phyloP scores from a whole-genome alignment of 2,113 vertebrate genomes.

The Aegotheles bennettii region DNA sequence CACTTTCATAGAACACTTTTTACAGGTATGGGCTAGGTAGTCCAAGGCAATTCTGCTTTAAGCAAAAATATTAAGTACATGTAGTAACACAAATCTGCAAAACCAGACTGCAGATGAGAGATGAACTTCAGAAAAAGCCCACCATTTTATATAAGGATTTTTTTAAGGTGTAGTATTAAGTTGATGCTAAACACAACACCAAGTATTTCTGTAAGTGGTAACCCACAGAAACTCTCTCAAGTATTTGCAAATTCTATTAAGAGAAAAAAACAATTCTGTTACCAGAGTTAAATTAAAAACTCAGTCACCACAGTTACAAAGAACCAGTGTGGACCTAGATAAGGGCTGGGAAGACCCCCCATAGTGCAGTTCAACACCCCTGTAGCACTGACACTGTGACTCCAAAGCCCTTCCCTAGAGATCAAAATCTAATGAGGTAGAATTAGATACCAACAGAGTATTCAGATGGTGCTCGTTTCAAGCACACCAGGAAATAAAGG shows the following conservation, averaged over 20 bases:
- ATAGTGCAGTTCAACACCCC: not conserved
- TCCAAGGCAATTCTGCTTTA: not conserved
- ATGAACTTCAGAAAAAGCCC: not conserved
- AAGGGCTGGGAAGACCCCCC: not conserved
- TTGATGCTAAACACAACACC: not conserved
- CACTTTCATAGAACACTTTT: not conserved
- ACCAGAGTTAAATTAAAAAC: not conserved
- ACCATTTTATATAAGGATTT: not conserved
- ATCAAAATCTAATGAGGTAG: not conserved
- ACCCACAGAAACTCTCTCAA: not conserved
- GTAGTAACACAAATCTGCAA: not conserved
- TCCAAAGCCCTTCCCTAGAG: not conserved
- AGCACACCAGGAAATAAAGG: not conserved
- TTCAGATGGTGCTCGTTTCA: not conserved
- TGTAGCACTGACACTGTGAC: not conserved
- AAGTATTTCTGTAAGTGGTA: not conserved
- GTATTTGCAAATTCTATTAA: not conserved
- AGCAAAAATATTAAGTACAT: not conserved
- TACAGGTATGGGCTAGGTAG: not conserved
- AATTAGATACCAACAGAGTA: not conserved
- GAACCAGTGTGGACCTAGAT: not conserved
- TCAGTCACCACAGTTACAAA: not conserved
- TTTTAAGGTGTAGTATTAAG: not conserved
- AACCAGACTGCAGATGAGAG: not conserved
- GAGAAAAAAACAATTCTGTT: not conserved